Percentiles rank a stretch among this genome's conserved stretches.
phyloP scores from a whole-genome alignment of 2,797 vertebrate genomes.

The Orientallactaga sibirica region DNA sequence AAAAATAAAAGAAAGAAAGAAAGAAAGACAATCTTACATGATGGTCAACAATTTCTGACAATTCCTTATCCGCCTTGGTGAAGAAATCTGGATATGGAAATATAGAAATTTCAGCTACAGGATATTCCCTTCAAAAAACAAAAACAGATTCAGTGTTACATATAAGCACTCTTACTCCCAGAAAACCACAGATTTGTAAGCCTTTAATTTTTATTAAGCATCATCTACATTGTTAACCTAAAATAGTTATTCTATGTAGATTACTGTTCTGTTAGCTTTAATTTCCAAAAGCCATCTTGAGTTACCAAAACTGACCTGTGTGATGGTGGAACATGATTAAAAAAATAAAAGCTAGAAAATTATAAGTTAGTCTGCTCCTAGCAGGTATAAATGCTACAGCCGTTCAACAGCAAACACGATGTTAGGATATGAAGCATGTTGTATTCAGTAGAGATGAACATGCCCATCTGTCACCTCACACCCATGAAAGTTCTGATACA shows the following conservation, averaged over 20 bases:
- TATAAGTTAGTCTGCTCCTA: not conserved
- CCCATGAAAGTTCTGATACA: not conserved
- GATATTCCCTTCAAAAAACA: constrained; percentile 78
- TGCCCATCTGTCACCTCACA: not conserved
- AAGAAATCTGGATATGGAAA: constrained; percentile 75
- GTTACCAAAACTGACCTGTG: not conserved
- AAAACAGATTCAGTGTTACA: constrained; percentile 9
- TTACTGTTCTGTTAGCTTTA: not conserved
- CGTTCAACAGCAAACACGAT: not conserved
- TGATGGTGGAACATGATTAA: not conserved
- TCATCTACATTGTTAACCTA: constrained; percentile 11
- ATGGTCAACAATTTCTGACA: constrained; percentile 81
- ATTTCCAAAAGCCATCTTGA: not conserved
- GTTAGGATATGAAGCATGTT: not conserved
- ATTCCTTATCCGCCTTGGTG: constrained; percentile 67
- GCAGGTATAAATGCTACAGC: not conserved
- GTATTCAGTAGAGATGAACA: not conserved
- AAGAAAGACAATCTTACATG: constrained; percentile 73
- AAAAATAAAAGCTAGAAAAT: not conserved
- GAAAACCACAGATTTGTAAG: not conserved
- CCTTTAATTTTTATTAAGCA: not conserved
- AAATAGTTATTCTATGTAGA: not conserved
- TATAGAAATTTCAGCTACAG: constrained; percentile 58
- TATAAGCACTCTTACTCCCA: not conserved
- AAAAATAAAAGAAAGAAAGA: no score